These are phyloP conservation scores for Harpalus rubripes DNA, from an alignment of 2,888 invertebrate species.

Conservation along the genomic window DNA sequence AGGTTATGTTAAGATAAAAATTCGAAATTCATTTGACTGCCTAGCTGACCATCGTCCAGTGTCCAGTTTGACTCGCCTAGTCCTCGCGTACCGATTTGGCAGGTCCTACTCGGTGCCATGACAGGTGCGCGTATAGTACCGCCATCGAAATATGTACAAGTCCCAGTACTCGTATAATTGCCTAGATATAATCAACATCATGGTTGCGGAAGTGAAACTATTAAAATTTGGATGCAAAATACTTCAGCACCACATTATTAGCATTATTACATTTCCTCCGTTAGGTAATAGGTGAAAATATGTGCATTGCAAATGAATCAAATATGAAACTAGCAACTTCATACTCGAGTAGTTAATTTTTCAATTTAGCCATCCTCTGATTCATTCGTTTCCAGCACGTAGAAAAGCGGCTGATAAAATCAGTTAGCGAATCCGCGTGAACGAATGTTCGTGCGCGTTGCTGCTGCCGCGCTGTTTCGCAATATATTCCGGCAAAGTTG, in stretches of 20 bases:
- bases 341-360: conserved; percentile 8
- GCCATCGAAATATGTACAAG: no score
- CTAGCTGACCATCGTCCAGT: no score
- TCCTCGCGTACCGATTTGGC: no score
- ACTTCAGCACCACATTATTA: background rate
- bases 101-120: no score
- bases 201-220: background rate
- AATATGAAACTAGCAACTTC: conserved; percentile 6
- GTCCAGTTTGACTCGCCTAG: no score
- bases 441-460: background rate
- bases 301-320: background rate
- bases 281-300: background rate
- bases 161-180: no score
- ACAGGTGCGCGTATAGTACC: no score
- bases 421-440: background rate
- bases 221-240: background rate
- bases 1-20: no score
- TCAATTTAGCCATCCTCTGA: conserved; percentile 16
- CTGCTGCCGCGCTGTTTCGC: background rate
- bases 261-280: background rate
- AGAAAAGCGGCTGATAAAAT: background rate
- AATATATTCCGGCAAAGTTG: conserved; percentile 32
- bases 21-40: no score
- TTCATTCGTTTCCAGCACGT: conserved; percentile 1
- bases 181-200: no score